These are phyloP conservation scores for Melanotus villosus DNA, from an alignment of 2,888 invertebrate genomes.

Conservation along the genomic window DNA sequence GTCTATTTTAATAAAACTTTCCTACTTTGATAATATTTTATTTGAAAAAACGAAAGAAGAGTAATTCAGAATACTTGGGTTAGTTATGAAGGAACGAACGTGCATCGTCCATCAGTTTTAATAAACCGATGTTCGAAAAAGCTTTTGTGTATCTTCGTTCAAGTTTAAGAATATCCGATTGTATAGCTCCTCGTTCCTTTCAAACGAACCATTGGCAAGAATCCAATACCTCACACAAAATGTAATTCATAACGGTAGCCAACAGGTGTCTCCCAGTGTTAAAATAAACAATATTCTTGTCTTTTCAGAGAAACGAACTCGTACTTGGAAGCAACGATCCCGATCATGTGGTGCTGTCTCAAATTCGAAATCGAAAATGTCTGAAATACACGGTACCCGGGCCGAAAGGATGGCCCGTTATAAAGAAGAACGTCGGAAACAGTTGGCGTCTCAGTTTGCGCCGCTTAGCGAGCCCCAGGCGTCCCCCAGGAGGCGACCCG, in stretches of 20 bases:
- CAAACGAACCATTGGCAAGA: not conserved
- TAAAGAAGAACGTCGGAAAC: constrained; percentile 81
- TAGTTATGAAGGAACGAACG: too few relatives aligned
- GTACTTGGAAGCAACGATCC: constrained; percentile 15
- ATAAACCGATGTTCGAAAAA: too few relatives aligned
- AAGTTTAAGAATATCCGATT: too few relatives aligned
- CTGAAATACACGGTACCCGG: constrained; percentile 68
- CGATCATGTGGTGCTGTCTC: constrained; percentile 29
- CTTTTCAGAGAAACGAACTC: constrained; percentile 24
- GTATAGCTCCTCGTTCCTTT: too few relatives aligned
- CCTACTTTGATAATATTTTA: too few relatives aligned
- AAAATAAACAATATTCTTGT: not conserved
- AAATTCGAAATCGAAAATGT: constrained; percentile 15
- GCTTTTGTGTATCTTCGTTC: too few relatives aligned
- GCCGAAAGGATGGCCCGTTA: constrained; percentile 79
- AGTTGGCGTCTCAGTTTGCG: constrained; percentile 74
- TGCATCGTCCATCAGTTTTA: too few relatives aligned
- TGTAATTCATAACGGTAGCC: not conserved
- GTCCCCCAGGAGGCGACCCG: constrained; percentile 44
- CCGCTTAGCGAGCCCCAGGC: constrained; percentile 33
- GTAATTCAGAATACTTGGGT: too few relatives aligned
- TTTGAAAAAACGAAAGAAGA: too few relatives aligned
- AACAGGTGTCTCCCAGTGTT: constrained; percentile 11
- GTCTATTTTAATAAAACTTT: too few relatives aligned
- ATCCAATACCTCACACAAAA: not conserved